Percentiles rank a stretch among this genome's conserved stretches.
Conservation (phyloP, 1,140 invertebrate species). For the Drosophila seguyi region DNA sequence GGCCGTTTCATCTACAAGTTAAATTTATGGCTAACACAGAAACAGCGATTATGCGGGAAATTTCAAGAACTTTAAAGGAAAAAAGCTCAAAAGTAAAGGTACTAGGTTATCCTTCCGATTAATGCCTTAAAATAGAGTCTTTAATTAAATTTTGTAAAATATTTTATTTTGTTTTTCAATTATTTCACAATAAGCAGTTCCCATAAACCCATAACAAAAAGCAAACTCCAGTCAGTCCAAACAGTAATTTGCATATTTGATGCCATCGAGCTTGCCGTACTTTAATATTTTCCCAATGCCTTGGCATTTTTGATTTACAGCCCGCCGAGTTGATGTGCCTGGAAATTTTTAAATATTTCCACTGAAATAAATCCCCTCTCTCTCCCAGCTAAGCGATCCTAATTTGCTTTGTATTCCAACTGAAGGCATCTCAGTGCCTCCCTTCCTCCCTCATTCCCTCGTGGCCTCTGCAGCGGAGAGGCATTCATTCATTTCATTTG, state of each 20-base stretch:
- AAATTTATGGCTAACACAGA: constrained; percentile 54
- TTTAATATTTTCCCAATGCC: constrained; percentile 63
- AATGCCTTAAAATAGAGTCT: too few species aligned
- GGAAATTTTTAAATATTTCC: constrained; percentile 65
- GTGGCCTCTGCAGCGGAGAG: constrained; percentile 24
- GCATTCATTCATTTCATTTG: constrained; percentile 76
- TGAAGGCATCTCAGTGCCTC: constrained; percentile 48
- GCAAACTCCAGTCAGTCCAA: constrained; percentile 10
- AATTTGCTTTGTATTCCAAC: constrained; percentile 49
- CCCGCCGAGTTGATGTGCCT: constrained; percentile 42
- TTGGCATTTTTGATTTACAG: constrained; percentile 76
- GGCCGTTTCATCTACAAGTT: constrained; percentile 19
- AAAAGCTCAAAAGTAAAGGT: background rate
- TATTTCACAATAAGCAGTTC: background rate
- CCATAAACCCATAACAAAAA: constrained; percentile 3
- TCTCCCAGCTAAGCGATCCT: constrained; percentile 50
- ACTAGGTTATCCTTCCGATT: too few species aligned
- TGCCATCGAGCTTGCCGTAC: constrained; percentile 37
- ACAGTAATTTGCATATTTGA: constrained; percentile 71
- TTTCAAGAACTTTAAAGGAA: too few species aligned
- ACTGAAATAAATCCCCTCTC: constrained; percentile 37
- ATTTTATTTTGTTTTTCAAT: too few species aligned
- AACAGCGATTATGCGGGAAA: background rate
- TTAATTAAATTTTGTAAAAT: too few species aligned
- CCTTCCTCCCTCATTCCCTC: too few species aligned